These are phyloP conservation scores for Tupiocoris notatus DNA, from an alignment of 2,888 invertebrate species.

Conservation along the genomic window DNA sequence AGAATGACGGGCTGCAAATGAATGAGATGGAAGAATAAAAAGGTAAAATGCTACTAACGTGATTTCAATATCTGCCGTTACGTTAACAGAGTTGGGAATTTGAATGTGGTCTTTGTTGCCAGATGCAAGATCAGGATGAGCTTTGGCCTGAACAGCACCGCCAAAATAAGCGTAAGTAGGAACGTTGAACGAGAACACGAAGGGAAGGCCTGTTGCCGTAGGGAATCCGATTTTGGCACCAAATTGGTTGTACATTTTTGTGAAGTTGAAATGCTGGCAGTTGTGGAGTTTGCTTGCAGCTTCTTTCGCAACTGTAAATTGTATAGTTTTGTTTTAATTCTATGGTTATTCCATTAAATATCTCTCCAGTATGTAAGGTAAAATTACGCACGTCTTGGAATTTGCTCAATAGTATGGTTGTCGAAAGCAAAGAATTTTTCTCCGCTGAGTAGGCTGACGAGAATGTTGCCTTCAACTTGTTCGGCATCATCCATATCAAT, in stretches of 20 bases:
- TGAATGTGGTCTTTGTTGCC: constrained; percentile 47
- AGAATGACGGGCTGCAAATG: background rate
- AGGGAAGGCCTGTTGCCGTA: constrained; percentile 68
- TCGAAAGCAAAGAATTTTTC: constrained; percentile 59
- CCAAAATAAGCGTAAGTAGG: constrained; percentile 61
- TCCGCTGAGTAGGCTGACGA: constrained; percentile 55
- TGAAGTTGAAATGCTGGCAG: constrained; percentile 60
- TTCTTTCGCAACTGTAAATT: constrained; percentile 53
- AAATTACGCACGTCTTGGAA: constrained; percentile 56
- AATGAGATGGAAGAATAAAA: too few relatives aligned
- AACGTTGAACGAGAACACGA: constrained; percentile 62
- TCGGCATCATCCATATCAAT: constrained; percentile 58
- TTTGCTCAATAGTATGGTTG: constrained; percentile 58
- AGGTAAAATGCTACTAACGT: constrained; percentile 52
- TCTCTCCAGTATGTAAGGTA: too few relatives aligned
- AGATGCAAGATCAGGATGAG: constrained; percentile 52
- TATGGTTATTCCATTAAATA: too few relatives aligned
- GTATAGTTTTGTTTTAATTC: background rate
- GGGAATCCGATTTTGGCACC: constrained; percentile 69
- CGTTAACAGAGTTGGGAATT: constrained; percentile 54
- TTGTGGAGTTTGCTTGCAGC: constrained; percentile 55
- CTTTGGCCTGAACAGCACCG: constrained; percentile 57
- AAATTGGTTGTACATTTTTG: constrained; percentile 61
- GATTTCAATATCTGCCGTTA: constrained; percentile 57
- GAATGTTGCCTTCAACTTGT: constrained; percentile 61